phyloP scores from a whole-genome alignment of 1,140 invertebrate species.

The Lethocerus indicus region DNA sequence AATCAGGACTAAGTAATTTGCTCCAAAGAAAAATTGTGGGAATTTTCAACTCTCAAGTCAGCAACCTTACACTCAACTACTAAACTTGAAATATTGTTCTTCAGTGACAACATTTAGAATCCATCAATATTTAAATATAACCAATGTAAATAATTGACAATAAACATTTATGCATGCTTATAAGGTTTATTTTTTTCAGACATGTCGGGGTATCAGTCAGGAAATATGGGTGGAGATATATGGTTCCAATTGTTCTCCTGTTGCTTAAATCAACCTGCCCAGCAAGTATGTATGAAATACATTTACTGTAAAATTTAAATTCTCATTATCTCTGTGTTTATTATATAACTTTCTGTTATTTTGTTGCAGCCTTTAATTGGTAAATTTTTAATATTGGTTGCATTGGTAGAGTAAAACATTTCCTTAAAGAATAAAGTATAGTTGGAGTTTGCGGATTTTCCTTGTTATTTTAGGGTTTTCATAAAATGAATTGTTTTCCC shows the following conservation, averaged over 20 bases:
- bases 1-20: too few species aligned
- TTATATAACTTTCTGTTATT: not conserved
- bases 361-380: not conserved
- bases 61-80: too few species aligned
- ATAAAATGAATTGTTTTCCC: too few species aligned
- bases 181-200: not conserved
- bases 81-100: too few species aligned
- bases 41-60: too few species aligned
- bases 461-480: too few species aligned
- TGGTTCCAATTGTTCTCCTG: slow-evolving; percentile 76
- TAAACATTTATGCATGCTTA: too few species aligned
- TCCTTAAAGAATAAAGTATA: not conserved
- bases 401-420: not conserved
- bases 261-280: slow-evolving; percentile 51
- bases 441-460: not conserved
- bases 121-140: too few species aligned
- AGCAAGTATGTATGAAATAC: slow-evolving; percentile 31
- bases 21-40: too few species aligned
- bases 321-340: not conserved
- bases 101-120: too few species aligned
- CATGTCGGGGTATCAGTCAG: not conserved
- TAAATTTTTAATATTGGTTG: not conserved
- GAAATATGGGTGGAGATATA: slow-evolving; percentile 36
- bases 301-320: not conserved
- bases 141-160: too few species aligned